Conservation (phyloP, 2,113 vertebrate genomes). For the Pitta sordida region DNA sequence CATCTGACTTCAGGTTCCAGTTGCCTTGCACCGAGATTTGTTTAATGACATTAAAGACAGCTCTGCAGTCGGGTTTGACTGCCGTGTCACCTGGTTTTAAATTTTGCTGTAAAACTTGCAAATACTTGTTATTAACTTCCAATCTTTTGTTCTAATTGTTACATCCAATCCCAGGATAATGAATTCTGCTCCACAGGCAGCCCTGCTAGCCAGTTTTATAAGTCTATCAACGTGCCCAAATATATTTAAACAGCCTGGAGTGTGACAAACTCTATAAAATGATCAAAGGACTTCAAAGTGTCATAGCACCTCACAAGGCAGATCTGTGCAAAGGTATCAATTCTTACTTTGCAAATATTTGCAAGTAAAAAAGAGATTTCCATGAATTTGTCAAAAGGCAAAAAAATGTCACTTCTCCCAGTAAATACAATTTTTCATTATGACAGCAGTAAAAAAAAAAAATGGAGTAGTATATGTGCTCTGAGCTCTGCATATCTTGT, state of each 20-base stretch:
- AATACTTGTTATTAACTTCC: slow-evolving; percentile 2
- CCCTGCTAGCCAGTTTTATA: slow-evolving; percentile 9
- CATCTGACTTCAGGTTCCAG: neutral
- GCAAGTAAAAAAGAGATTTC: slow-evolving; percentile 56
- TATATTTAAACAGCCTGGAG: slow-evolving; percentile 31
- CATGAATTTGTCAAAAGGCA: slow-evolving; percentile 58
- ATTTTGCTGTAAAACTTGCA: slow-evolving; percentile 11
- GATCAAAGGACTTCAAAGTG: slow-evolving; percentile 68
- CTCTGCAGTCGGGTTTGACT: neutral
- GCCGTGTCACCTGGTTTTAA: neutral
- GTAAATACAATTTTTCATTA: slow-evolving; percentile 40
- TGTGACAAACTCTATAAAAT: slow-evolving; percentile 58
- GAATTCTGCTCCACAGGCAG: slow-evolving; percentile 29
- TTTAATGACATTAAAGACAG: neutral
- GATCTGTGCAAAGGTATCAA: slow-evolving; percentile 42
- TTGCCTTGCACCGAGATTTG: neutral
- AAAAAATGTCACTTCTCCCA: slow-evolving; percentile 4
- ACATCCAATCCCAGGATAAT: neutral
- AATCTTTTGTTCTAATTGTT: slow-evolving; percentile 13
- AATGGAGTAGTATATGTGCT: neutral
- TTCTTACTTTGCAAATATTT: slow-evolving; percentile 58
- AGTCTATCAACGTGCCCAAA: slow-evolving; percentile 8
- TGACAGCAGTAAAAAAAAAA: neutral
- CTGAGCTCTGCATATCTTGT: neutral
- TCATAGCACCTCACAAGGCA: slow-evolving; percentile 41